Percentiles rank a stretch among this genome's conserved stretches.
Conservation (phyloP, 2,888 invertebrate genomes). For the Elmis aenea region DNA sequence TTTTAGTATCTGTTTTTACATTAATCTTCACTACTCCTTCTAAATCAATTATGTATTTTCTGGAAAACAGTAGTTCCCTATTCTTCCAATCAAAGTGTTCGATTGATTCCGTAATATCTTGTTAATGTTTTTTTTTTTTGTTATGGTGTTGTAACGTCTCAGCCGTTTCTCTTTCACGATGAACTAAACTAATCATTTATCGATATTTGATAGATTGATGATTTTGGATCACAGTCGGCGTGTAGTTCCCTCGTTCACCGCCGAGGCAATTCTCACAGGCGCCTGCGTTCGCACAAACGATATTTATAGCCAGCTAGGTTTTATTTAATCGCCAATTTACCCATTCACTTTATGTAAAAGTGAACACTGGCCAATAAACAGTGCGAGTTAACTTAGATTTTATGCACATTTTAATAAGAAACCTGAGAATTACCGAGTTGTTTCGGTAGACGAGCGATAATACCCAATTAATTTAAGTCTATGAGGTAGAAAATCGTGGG, state of each 20-base stretch:
- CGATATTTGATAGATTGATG: conserved; percentile 20
- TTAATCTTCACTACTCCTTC: too few species aligned
- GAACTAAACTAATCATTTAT: conserved; percentile 13
- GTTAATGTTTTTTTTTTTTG: conserved; percentile 1
- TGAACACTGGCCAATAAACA: too few species aligned
- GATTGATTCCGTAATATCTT: too few species aligned
- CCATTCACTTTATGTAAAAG: too few species aligned
- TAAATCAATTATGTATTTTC: too few species aligned
- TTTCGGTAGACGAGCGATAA: conserved; percentile 10
- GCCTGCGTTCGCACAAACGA: conserved; percentile 21
- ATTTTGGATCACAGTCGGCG: conserved; percentile 19
- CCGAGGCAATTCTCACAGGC: too few species aligned
- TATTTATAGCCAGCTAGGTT: conserved; percentile 18
- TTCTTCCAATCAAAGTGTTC: too few species aligned
- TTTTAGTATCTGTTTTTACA: too few species aligned
- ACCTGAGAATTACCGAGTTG: too few species aligned
- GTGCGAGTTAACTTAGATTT: too few species aligned
- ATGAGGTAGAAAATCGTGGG: conserved; percentile 18
- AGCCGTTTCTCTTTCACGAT: conserved; percentile 4
- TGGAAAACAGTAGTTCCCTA: too few species aligned
- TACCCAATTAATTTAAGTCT: conserved; percentile 17
- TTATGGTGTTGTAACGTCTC: too few species aligned
- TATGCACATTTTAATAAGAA: conserved; percentile 9
- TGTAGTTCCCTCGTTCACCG: conserved; percentile 17
- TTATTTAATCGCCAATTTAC: conserved; percentile 13